Evolutionary conservation across 2,797 vertebrate species (phyloP).

Genomic region (Takifugu ocellatus): DNA sequence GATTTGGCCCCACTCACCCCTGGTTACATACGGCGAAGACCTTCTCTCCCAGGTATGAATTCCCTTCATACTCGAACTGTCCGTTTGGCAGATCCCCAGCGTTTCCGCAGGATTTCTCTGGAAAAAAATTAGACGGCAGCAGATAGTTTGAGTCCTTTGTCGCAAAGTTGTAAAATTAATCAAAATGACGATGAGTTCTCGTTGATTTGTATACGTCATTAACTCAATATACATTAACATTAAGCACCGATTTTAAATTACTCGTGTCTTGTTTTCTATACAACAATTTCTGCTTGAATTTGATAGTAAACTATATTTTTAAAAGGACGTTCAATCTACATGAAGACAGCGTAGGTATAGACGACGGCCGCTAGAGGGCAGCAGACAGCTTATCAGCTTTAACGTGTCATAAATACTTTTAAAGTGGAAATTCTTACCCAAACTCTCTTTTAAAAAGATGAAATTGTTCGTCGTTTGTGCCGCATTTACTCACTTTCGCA

Average conservation of each 20-base stretch:
- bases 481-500: conserved; percentile 62
- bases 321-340: not conserved
- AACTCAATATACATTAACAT: no score
- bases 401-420: not conserved
- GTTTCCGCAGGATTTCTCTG: conserved; percentile 61
- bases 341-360: not conserved
- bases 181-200: no score
- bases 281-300: no score
- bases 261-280: no score
- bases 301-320: not conserved
- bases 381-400: fast-evolving
- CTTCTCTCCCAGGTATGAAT: conserved; percentile 30
- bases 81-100: conserved; percentile 61
- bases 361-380: conserved; percentile 11
- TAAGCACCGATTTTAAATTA: no score
- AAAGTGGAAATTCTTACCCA: not conserved
- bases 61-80: conserved; percentile 38
- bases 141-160: not conserved
- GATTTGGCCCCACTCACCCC: conserved; percentile 50
- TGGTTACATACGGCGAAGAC: conserved; percentile 56
- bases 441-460: not conserved
- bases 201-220: no score
- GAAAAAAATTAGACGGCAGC: not conserved
- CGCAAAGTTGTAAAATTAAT: not conserved
- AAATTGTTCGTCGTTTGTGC: not conserved